A percentile compares a stretch with the other conserved stretches of the same genome.
Conservation (phyloP, 2,113 vertebrate species). For the Scophthalmus maximus region DNA sequence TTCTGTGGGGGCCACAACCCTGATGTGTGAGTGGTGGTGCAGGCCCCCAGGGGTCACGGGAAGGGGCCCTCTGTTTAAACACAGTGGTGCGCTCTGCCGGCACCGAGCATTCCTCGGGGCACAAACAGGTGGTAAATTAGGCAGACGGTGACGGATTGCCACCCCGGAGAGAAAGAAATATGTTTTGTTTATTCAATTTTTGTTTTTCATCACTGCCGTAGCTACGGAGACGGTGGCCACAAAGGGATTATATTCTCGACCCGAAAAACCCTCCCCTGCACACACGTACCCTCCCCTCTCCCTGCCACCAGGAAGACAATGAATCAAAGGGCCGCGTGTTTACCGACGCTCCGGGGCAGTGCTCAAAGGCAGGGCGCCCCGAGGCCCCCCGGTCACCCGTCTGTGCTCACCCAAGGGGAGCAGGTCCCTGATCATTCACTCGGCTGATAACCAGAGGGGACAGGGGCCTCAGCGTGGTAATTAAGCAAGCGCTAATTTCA, state of each 20-base stretch:
- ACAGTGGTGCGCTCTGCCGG: constrained; percentile 69
- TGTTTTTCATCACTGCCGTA: constrained; percentile 76
- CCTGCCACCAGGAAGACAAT: constrained; percentile 73
- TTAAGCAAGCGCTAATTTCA: constrained; percentile 84
- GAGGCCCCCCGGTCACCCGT: constrained; percentile 37
- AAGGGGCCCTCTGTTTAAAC: constrained; percentile 82
- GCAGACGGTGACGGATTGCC: constrained; percentile 79
- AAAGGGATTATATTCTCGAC: constrained; percentile 79
- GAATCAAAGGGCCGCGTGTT: constrained; percentile 83
- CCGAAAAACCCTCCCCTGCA: constrained; percentile 69
- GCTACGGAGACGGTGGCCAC: constrained; percentile 78
- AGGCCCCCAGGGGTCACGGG: constrained; percentile 74
- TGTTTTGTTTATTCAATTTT: constrained; percentile 83
- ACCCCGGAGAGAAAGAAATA: constrained; percentile 79
- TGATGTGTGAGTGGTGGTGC: constrained; percentile 65
- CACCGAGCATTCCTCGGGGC: constrained; percentile 70
- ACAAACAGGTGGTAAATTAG: constrained; percentile 83
- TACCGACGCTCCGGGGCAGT: constrained; percentile 68
- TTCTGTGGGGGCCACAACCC: constrained; percentile 62
- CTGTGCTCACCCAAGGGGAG: constrained; percentile 56
- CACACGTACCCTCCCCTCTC: constrained; percentile 68
- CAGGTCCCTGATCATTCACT: constrained; percentile 71
- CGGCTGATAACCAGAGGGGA: constrained; percentile 74
- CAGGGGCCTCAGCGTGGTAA: constrained; percentile 77
- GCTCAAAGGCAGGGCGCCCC: constrained; percentile 67